Percentiles rank a stretch among this genome's conserved stretches.
Conservation (phyloP, 2,888 invertebrate species). For the Lithophane leautieri region DNA sequence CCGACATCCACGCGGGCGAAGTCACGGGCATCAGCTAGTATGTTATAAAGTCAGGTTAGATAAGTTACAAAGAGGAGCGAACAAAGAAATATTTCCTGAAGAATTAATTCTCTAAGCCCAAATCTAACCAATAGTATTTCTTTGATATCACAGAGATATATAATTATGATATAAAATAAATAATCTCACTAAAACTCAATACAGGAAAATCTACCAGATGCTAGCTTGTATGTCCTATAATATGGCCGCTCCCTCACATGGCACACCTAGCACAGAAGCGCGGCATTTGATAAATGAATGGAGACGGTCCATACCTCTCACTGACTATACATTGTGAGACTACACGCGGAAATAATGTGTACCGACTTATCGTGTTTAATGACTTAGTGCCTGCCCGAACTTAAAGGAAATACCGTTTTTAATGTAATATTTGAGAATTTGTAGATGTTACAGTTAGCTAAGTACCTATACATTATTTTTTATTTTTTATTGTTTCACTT, state of each 20-base stretch:
- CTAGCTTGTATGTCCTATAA: background rate
- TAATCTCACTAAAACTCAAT: background rate
- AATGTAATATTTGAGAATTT: slow-evolving; percentile 18
- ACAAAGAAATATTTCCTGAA: background rate
- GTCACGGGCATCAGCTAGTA: too few species aligned
- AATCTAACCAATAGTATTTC: background rate
- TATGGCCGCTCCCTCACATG: slow-evolving; percentile 42
- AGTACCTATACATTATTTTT: background rate
- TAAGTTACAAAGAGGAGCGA: background rate
- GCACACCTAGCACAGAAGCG: slow-evolving; percentile 57
- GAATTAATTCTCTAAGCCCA: background rate
- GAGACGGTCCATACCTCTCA: slow-evolving; percentile 57
- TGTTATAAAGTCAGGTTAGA: too few species aligned
- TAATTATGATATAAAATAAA: background rate
- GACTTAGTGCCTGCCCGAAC: slow-evolving; percentile 41
- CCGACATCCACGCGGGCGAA: too few species aligned
- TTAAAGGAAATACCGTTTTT: slow-evolving; percentile 31
- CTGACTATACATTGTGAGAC: slow-evolving; percentile 60
- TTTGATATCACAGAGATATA: too few species aligned
- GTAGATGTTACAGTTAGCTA: background rate
- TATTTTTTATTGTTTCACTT: too few species aligned
- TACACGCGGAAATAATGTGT: slow-evolving; percentile 53
- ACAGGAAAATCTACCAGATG: background rate
- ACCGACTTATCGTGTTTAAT: slow-evolving; percentile 55
- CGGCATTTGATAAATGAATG: slow-evolving; percentile 66